These are phyloP conservation scores for Vimba vimba DNA, from an alignment of 2,113 vertebrate species.

Conservation along the genomic window DNA sequence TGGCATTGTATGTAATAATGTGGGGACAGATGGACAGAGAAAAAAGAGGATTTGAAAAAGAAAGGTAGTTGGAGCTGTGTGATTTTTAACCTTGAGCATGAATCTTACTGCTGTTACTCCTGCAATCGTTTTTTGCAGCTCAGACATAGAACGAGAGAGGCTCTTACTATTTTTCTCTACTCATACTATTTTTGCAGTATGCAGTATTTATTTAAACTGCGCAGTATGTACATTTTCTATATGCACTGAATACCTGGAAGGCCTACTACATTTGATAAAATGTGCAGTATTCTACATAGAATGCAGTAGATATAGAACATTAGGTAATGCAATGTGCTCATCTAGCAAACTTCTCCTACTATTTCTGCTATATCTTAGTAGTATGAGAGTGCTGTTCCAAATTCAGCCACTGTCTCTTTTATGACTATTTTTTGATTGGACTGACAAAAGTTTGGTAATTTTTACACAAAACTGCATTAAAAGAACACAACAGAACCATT, in stretches of 20 bases:
- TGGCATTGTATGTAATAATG: conserved; percentile 53
- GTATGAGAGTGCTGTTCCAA: neutral
- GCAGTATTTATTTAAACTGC: neutral
- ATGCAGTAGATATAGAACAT: neutral
- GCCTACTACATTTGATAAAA: neutral
- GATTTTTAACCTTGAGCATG: neutral
- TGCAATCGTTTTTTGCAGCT: conserved; percentile 14
- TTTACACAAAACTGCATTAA: too few relatives aligned
- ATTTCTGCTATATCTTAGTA: neutral
- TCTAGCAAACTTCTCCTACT: neutral
- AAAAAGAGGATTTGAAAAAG: conserved; percentile 46
- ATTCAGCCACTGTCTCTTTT: neutral
- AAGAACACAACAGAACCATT: too few relatives aligned
- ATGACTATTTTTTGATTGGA: neutral
- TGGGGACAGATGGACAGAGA: conserved; percentile 66
- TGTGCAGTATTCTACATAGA: neutral
- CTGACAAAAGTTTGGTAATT: too few relatives aligned
- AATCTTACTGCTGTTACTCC: conserved; percentile 50
- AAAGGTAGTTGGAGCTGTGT: conserved; percentile 17
- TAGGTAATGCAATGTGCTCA: neutral
- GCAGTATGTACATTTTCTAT: neutral
- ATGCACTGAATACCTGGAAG: neutral
- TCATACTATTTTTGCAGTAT: neutral
- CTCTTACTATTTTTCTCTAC: too few relatives aligned
- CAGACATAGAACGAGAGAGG: conserved; percentile 12